Evolutionary conservation across 2,888 invertebrate species (phyloP), one percentile per base, ranked within the genome.

Genomic region (Pomacea canaliculata): DNA sequence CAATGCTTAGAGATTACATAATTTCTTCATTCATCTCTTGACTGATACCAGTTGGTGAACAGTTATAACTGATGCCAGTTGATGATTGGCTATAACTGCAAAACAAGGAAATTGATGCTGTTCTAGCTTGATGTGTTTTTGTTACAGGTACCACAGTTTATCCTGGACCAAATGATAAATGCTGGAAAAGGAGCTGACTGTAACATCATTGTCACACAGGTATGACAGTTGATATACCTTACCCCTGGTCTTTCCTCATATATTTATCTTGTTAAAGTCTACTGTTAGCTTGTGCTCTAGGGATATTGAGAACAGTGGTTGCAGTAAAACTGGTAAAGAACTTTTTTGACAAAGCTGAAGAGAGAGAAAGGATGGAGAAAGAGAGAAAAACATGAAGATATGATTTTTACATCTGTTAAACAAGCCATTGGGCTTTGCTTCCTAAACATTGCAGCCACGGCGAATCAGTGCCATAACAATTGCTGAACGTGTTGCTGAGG

Each of bases 391-490:
- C n/a, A n/a, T 37, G 37, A 37, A 19, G 49, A n/a, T 18, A 56
- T 71, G 16, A 19, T 60, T 60, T 19, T 3, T 5, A 60, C 1
- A 5, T 60, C n/a, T 3, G 5, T n/a, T 63, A 18, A 18, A 63
- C 19, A 5, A 63, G n/a, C 16, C 60, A 16, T 60, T 66, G 68
- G 46, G 19, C 68, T 12, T 46, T 37, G 19, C 68, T 67, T 18
- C 70, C 46, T 73, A 19, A 63, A 23, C 27, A 27, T 63, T 63
- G 37, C 83, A 93, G 90, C 99, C 99, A 0, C 93, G 99, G 12
- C 94, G 98, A 80, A 98, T 99, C 81, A 98, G 98, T 46, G 99
- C 99, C 0, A 95, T 99, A 59, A 97, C 97, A 62, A 97, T 99
- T 0, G 95, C 98, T 0, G 99, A 99, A 91, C 93, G 99, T 67